Evolutionary conservation across 2,797 vertebrate species (phyloP), one percentile per base, ranked within the genome.

Genomic region (Myripristis jacobus): DNA sequence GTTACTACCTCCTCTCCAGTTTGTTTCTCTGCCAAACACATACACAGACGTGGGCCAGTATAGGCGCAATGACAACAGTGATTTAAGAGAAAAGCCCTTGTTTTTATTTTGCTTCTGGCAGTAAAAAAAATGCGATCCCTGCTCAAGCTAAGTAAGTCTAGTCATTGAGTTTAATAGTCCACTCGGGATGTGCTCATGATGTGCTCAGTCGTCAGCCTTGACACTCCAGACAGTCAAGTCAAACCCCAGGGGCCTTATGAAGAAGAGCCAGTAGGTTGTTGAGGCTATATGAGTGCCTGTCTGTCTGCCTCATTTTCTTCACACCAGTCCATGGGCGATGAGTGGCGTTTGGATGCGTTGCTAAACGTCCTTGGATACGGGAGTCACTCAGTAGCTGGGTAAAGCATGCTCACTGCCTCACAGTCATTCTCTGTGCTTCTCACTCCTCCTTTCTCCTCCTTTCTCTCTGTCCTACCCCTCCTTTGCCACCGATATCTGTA

Each of bases 361-460:
- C 92, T 89, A 90, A 91, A 87, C 83, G 86, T 94, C 95, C 94
- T 92, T 94, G 92, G 95, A 95, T 93, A 94, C 93, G 90, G 89
- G 90, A 94, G 92, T 92, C 92, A 89, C 88, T 92, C 88, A 81
- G 88, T 89, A 89, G 87, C 92, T 91, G 91, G 89, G 92, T 92
- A 83, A 83, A 85, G 82, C 63, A 69, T 24, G 73, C 85, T 89
- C 80, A 53, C 83, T 87, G 70, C 80, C 87, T 91, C 80, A 80
- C 87, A 91, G 84, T 87, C 83, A 77, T 81, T 81, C 89, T 84
- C 88, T 84, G 86, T 91, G 88, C 88, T 85, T 81, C 89, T 87
- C 84, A 79, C 87, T 84, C 85, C 82, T 52, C 22, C 48, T 38
- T 27, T 48, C 12, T 47, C 27, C 56, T 34, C 60, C 51, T 31